Percentiles rank a stretch among this genome's conserved stretches.
These are phyloP conservation scores for Oceanodroma leucorhoa DNA, from an alignment of 2,797 vertebrate species.

Conservation along the genomic window DNA sequence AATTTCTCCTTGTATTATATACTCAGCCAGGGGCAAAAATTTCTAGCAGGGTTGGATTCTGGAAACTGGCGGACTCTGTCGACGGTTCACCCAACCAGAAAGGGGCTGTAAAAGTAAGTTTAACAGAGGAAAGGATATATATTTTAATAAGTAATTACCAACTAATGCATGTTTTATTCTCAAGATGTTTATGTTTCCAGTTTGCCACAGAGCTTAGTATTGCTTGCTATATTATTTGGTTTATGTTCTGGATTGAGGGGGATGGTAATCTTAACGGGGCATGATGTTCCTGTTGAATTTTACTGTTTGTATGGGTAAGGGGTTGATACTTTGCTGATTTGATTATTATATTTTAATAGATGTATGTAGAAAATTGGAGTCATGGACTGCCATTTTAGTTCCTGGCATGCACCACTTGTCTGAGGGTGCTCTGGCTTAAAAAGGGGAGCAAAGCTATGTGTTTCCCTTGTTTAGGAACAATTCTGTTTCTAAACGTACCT, in stretches of 20 bases:
- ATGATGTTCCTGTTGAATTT: neutral
- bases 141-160: neutral
- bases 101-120: neutral
- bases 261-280: neutral
- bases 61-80: neutral
- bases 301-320: neutral
- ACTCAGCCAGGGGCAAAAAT: neutral
- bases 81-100: neutral
- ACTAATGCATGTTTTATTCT: neutral
- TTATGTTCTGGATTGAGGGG: neutral
- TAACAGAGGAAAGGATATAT: neutral
- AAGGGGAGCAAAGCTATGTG: neutral
- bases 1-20: neutral
- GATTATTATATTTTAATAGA: neutral
- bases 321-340: neutral
- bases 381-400: neutral
- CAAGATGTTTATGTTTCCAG: neutral
- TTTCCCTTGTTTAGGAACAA: neutral
- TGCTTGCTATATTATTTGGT: neutral
- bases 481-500: neutral
- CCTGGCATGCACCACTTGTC: neutral
- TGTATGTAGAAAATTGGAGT: neutral
- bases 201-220: neutral
- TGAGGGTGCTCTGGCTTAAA: neutral
- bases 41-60: neutral